These are phyloP conservation scores for Chymomyza fuscimana DNA, from an alignment of 2,888 invertebrate species.

Conservation along the genomic window DNA sequence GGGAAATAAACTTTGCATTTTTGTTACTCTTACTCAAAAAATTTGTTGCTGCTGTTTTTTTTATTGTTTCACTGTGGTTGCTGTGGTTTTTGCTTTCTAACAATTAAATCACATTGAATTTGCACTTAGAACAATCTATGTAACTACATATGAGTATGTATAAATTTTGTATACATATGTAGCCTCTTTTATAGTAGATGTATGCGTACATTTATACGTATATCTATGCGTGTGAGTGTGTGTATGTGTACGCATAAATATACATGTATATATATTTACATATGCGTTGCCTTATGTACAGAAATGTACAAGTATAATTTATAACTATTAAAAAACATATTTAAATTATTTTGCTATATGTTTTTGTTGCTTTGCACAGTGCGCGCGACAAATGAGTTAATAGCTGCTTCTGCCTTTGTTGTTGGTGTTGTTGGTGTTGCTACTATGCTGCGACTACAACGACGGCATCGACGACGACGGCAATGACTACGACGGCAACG, in stretches of 20 bases:
- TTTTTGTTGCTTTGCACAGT: constrained; percentile 13
- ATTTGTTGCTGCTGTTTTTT: background rate
- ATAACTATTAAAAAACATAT: background rate
- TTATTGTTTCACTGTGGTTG: background rate
- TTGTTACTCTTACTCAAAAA: background rate
- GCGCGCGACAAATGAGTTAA: constrained; percentile 9
- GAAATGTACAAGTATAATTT: background rate
- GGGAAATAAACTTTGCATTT: constrained; percentile 8
- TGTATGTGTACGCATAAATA: background rate
- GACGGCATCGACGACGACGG: constrained; percentile 62
- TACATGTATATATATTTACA: background rate
- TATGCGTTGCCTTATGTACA: constrained; percentile 7
- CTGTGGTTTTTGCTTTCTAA: background rate
- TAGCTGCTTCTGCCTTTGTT: constrained; percentile 9
- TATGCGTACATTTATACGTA: background rate
- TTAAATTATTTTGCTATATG: background rate
- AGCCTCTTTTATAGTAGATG: background rate
- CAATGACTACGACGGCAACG: constrained; percentile 59
- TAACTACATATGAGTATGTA: background rate
- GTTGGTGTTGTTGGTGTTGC: constrained; percentile 8
- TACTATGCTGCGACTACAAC: constrained; percentile 24
- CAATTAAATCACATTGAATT: constrained; percentile 64
- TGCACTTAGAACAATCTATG: constrained; percentile 42
- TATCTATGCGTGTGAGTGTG: background rate
- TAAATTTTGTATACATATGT: background rate